phyloP scores from a whole-genome alignment of 2,888 invertebrate species.

The Itoplectis maculator region DNA sequence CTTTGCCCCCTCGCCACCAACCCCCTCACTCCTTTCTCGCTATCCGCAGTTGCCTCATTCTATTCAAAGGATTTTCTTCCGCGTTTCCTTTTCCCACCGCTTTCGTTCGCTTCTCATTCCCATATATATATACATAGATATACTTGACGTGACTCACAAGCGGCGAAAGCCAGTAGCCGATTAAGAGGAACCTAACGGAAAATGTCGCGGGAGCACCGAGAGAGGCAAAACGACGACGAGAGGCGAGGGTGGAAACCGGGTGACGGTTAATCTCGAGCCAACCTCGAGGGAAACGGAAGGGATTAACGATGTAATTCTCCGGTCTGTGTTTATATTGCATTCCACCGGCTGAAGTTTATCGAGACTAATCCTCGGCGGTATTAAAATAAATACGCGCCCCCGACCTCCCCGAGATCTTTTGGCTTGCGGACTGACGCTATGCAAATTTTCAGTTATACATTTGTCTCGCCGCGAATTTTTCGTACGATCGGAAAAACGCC shows the following conservation, averaged over 20 bases:
- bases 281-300: constrained; percentile 34
- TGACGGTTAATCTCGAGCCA: constrained; percentile 56
- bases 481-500: not conserved
- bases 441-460: not conserved
- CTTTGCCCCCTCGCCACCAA: constrained; percentile 56
- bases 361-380: constrained; percentile 22
- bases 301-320: constrained; percentile 58
- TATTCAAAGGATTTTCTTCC: constrained; percentile 66
- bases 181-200: constrained; percentile 56
- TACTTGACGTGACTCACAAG: not conserved
- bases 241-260: constrained; percentile 21
- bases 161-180: constrained; percentile 41
- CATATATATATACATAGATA: constrained; percentile 10
- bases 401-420: not conserved
- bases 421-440: not conserved
- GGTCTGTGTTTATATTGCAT: constrained; percentile 40
- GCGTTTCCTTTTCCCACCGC: constrained; percentile 69
- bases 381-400: constrained; percentile 21
- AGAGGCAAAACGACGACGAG: constrained; percentile 33
- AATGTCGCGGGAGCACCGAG: constrained; percentile 58
- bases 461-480: no score
- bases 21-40: constrained; percentile 51
- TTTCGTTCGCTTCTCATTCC: constrained; percentile 63
- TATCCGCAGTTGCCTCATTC: constrained; percentile 60
- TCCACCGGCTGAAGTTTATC: constrained; percentile 36